phyloP scores from a whole-genome alignment of 2,113 vertebrate genomes.

The Glaucomys volans region DNA sequence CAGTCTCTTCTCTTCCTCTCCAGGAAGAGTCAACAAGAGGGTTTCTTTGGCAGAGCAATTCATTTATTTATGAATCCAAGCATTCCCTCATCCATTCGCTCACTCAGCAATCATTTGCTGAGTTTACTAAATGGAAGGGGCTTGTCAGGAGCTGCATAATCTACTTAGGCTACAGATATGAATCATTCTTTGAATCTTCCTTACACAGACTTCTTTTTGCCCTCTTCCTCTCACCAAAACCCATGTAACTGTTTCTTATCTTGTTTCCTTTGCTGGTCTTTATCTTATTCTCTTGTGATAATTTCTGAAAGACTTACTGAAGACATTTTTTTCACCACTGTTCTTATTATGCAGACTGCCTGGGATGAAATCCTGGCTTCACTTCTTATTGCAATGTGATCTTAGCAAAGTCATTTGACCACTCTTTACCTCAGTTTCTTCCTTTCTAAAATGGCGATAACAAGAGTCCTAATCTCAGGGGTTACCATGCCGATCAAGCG shows the following conservation, averaged over 20 bases:
- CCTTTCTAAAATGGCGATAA: background rate
- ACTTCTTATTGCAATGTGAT: background rate
- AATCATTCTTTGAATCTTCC: conserved; percentile 61
- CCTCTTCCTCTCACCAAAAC: conserved; percentile 62
- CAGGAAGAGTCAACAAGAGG: background rate
- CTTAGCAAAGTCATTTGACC: background rate
- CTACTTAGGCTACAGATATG: conserved; percentile 33
- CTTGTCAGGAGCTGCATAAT: background rate
- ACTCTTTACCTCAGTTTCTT: background rate
- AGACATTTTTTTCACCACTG: background rate
- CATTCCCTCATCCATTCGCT: background rate
- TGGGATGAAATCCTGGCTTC: background rate
- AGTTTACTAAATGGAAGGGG: background rate
- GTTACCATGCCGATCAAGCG: background rate
- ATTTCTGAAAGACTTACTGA: background rate
- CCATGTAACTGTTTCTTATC: conserved; percentile 69
- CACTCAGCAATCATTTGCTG: background rate
- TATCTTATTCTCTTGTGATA: conserved; percentile 41
- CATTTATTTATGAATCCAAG: background rate
- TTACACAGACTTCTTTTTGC: conserved; percentile 25
- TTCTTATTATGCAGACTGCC: background rate
- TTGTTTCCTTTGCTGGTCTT: conserved; percentile 66
- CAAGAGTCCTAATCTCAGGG: background rate
- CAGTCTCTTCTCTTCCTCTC: background rate
- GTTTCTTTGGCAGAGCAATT: background rate